Conservation (phyloP, 2,888 invertebrate species). For the Branchinecta sandiegonensis region DNA sequence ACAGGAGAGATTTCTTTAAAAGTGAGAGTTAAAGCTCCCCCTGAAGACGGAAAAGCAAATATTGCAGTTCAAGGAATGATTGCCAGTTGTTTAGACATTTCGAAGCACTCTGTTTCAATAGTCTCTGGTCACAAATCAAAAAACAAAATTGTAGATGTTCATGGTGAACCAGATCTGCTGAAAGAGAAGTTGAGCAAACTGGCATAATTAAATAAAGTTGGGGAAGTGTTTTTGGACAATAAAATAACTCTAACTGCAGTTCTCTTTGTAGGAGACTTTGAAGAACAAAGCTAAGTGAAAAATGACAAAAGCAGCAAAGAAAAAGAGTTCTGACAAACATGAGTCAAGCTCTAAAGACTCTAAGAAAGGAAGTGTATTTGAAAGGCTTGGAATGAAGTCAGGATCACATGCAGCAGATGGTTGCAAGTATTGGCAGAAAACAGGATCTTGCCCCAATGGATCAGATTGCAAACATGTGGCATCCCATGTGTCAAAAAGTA, state of each 20-base stretch:
- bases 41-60: slow-evolving; percentile 9
- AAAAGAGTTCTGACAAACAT: slow-evolving; percentile 11
- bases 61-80: not conserved
- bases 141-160: not conserved
- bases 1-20: not conserved
- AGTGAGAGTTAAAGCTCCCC: slow-evolving; percentile 4
- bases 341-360: slow-evolving; percentile 3
- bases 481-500: not conserved
- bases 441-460: slow-evolving; percentile 1
- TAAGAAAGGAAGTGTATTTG: slow-evolving; percentile 23
- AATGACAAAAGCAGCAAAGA: slow-evolving; percentile 9
- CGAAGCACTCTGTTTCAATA: not conserved
- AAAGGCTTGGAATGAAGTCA: slow-evolving; percentile 22
- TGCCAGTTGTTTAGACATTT: not conserved
- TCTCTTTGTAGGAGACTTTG: too few relatives aligned
- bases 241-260: too few relatives aligned
- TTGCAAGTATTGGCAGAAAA: slow-evolving; percentile 8
- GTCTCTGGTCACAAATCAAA: slow-evolving; percentile 1
- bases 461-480: slow-evolving; percentile 11
- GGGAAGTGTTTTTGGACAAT: too few relatives aligned
- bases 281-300: not conserved
- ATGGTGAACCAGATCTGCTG: not conserved
- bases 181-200: not conserved
- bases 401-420: not conserved
- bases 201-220: not conserved